Conservation (phyloP, 2,113 vertebrate species). For the Stegastes partitus region DNA sequence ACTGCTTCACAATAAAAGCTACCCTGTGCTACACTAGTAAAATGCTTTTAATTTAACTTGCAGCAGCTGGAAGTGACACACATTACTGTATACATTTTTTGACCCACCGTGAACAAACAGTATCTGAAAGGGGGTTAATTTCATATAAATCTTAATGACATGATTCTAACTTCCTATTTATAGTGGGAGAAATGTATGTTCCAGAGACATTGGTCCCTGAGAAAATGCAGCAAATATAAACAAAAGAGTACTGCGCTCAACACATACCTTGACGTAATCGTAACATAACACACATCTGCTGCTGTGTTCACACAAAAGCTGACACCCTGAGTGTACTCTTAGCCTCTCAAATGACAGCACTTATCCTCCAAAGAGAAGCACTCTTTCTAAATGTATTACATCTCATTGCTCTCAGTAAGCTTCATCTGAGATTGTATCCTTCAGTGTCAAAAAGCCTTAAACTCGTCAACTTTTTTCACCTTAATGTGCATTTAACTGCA, state of each 20-base stretch:
- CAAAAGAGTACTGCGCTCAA: not conserved
- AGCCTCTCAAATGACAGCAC: conserved; percentile 26
- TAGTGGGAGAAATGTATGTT: no score
- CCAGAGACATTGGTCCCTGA: not conserved
- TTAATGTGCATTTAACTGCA: conserved; percentile 10
- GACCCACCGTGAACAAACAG: no score
- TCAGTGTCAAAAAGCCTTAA: not conserved
- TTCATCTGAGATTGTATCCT: conserved; percentile 11
- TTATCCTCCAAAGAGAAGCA: conserved; percentile 23
- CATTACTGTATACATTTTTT: no score
- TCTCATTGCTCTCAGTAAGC: conserved; percentile 24
- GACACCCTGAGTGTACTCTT: conserved; percentile 5
- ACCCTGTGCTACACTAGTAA: no score
- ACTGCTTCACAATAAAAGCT: no score
- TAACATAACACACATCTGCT: not conserved
- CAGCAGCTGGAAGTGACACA: no score
- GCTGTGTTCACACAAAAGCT: conserved; percentile 5
- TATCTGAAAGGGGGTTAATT: no score
- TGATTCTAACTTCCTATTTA: no score
- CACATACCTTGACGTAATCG: conserved; percentile 5
- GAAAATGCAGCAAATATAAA: not conserved
- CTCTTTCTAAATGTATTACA: conserved; percentile 40
- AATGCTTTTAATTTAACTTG: no score
- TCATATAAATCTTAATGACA: no score
- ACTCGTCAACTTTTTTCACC: conserved; percentile 1